These are phyloP conservation scores for Candoia aspera DNA, from an alignment of 2,113 vertebrate species.

Conservation along the genomic window DNA sequence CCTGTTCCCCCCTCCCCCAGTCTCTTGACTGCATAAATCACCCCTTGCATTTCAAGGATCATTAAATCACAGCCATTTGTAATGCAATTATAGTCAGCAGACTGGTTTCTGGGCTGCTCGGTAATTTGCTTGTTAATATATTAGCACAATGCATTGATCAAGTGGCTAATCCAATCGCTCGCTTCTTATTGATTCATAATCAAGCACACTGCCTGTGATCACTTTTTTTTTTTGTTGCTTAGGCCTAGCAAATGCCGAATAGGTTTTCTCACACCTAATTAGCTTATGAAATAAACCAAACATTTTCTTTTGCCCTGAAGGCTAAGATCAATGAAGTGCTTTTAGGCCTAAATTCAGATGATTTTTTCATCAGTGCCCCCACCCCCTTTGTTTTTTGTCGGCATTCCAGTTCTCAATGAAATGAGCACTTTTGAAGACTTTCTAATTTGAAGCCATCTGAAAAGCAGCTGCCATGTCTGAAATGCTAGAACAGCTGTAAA, in stretches of 20 bases:
- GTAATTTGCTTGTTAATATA: constrained; percentile 99
- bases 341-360: constrained; percentile 86
- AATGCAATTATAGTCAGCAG: constrained; percentile 80
- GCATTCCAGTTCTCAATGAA: constrained; percentile 72
- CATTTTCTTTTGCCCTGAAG: constrained; percentile 91
- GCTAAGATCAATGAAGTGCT: constrained; percentile 87
- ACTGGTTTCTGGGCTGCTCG: constrained; percentile 73
- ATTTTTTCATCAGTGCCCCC: constrained; percentile 71
- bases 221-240: constrained; percentile 75
- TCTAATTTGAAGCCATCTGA: constrained; percentile 82
- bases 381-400: constrained; percentile 53
- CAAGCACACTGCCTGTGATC: constrained; percentile 83
- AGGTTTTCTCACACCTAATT: constrained; percentile 91
- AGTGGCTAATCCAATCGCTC: constrained; percentile 94
- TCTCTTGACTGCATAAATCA: constrained; percentile 77
- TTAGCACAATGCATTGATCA: constrained; percentile 94
- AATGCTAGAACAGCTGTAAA: constrained; percentile 87
- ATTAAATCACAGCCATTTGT: constrained; percentile 77
- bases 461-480: constrained; percentile 86
- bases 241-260: constrained; percentile 84
- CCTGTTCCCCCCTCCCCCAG: constrained; percentile 45
- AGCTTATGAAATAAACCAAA: constrained; percentile 95
- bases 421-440: constrained; percentile 67
- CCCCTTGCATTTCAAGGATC: constrained; percentile 74
- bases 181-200: constrained; percentile 89